phyloP scores from a whole-genome alignment of 1,140 invertebrate species.

The Trichonephila inaurata region DNA sequence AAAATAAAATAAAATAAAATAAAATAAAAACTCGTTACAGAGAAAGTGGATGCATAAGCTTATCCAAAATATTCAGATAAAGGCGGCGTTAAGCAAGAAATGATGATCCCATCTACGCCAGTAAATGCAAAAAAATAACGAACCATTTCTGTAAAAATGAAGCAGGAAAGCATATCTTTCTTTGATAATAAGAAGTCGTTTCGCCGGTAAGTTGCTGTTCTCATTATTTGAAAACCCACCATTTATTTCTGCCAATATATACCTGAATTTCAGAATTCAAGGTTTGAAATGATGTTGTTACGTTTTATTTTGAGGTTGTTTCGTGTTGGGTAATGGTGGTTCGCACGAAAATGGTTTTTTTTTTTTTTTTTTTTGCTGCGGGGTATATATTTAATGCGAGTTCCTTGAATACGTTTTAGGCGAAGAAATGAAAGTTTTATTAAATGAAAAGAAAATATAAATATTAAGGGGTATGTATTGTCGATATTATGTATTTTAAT shows the following conservation, averaged over 20 bases:
- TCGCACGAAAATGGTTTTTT: background rate
- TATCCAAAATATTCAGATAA: slow-evolving; percentile 25
- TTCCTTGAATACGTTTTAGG: background rate
- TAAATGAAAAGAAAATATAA: background rate
- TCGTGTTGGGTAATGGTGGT: slow-evolving; percentile 1
- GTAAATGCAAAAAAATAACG: slow-evolving; percentile 3
- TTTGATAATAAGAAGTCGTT: slow-evolving; percentile 1
- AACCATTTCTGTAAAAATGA: background rate
- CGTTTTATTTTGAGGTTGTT: background rate
- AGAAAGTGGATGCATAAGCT: slow-evolving; percentile 11
- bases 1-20: background rate
- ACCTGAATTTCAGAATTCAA: background rate
- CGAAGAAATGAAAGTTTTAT: background rate
- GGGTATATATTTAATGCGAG: background rate
- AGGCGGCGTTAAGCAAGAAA: slow-evolving; percentile 37
- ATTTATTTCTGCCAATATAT: slow-evolving; percentile 43
- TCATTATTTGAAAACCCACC: slow-evolving; percentile 18
- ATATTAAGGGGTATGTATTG: background rate
- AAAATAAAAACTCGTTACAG: slow-evolving; percentile 6
- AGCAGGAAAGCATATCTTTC: background rate
- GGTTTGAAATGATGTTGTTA: background rate
- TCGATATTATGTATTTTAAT: no score
- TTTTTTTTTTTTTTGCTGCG: background rate
- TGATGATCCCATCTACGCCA: background rate
- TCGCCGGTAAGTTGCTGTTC: slow-evolving; percentile 30